Evolutionary conservation across 2,113 vertebrate genomes (phyloP).

Genomic region (Urocynchramus pylzowi): DNA sequence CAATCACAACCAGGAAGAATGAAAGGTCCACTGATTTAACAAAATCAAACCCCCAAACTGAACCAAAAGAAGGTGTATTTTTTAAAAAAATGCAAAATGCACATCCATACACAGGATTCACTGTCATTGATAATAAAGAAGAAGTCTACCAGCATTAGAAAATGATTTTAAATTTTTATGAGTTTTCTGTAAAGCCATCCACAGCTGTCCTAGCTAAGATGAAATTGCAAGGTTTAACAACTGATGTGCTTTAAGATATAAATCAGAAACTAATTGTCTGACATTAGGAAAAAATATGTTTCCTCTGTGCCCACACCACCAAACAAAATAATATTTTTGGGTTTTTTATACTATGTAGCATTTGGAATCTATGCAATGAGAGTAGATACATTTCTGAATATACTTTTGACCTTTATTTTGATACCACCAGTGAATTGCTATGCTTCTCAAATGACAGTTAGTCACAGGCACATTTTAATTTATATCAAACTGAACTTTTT

Average conservation of each 20-base stretch:
- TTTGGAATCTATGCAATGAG: neutral
- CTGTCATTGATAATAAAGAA: neutral
- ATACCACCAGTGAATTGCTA: neutral
- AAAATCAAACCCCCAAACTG: neutral
- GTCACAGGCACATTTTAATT: neutral
- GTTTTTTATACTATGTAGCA: neutral
- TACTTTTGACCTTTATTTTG: neutral
- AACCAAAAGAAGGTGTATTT: neutral
- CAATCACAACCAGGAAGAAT: neutral
- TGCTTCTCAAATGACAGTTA: neutral
- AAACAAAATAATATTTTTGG: neutral
- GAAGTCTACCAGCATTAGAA: neutral
- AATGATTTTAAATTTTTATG: slow-evolving; percentile 19
- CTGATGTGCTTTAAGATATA: slow-evolving; percentile 6
- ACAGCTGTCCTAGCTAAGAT: neutral
- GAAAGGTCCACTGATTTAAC: neutral
- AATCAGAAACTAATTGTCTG: slow-evolving; percentile 48
- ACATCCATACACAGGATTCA: neutral
- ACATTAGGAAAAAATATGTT: neutral
- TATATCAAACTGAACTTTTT: neutral
- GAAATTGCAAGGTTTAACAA: slow-evolving; percentile 21
- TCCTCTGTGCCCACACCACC: neutral
- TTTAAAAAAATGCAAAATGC: neutral
- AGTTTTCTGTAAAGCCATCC: neutral
- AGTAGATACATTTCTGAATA: neutral